Conservation (phyloP, 2,797 vertebrate genomes). For the Eupleurogrammus muticus region DNA sequence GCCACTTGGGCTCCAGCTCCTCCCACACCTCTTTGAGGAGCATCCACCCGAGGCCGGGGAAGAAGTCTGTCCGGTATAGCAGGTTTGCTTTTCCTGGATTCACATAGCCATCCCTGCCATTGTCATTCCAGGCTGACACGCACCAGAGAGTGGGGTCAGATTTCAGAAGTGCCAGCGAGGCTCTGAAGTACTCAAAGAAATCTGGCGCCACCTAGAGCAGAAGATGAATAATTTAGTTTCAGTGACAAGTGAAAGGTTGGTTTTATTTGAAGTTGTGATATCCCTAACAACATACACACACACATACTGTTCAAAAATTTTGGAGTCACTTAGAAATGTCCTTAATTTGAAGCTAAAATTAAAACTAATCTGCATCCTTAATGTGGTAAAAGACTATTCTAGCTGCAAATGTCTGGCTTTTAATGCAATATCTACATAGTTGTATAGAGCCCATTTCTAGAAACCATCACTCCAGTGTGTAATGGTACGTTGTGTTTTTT, state of each 20-base stretch:
- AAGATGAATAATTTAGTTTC: constrained; percentile 32
- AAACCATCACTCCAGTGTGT: too few relatives aligned
- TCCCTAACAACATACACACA: too few relatives aligned
- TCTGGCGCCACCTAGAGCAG: constrained; percentile 89
- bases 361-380: too few relatives aligned
- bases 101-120: constrained; percentile 90
- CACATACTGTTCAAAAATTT: too few relatives aligned
- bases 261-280: not conserved
- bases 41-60: constrained; percentile 94
- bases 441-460: too few relatives aligned
- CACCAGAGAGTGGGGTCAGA: constrained; percentile 90
- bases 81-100: constrained; percentile 81
- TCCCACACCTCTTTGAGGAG: constrained; percentile 89
- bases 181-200: constrained; percentile 95
- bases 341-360: too few relatives aligned
- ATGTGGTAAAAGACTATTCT: too few relatives aligned
- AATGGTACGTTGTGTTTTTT: too few relatives aligned
- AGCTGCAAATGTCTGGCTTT: too few relatives aligned
- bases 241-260: not conserved
- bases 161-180: constrained; percentile 83
- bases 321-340: too few relatives aligned
- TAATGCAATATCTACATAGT: too few relatives aligned
- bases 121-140: constrained; percentile 95
- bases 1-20: constrained; percentile 95
- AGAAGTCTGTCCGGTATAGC: constrained; percentile 94